Conservation (phyloP, 2,113 vertebrate species). For the Steatornis caripensis region DNA sequence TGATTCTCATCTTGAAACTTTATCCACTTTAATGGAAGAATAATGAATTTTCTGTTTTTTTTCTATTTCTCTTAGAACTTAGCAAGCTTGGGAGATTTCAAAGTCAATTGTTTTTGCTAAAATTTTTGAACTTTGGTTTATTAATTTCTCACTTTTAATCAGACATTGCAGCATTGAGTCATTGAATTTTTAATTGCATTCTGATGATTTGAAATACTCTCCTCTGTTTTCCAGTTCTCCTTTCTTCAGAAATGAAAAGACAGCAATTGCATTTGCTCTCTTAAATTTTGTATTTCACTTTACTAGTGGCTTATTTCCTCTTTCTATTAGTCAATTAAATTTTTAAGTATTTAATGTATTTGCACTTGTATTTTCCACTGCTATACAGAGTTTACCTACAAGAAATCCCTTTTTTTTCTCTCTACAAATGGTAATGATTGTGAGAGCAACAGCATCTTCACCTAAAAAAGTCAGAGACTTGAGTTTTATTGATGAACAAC, state of each 20-base stretch:
- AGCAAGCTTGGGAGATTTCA: background rate
- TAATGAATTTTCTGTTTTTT: background rate
- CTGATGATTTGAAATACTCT: background rate
- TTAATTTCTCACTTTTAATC: background rate
- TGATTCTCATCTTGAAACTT: background rate
- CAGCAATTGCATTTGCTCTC: background rate
- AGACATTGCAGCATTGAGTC: background rate
- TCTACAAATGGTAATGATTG: background rate
- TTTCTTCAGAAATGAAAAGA: background rate
- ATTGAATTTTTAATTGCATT: background rate
- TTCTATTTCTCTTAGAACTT: background rate
- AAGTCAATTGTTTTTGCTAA: background rate
- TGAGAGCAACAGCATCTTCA: background rate
- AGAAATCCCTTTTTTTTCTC: background rate
- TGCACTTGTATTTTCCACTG: background rate
- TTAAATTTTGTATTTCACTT: background rate
- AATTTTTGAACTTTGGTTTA: background rate
- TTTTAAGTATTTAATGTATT: background rate
- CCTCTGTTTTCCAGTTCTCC: background rate
- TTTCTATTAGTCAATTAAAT: background rate
- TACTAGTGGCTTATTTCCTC: background rate
- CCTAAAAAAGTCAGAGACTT: background rate
- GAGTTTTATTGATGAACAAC: background rate
- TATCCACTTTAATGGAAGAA: background rate
- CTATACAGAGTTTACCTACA: background rate